Percentiles rank a stretch among this genome's conserved stretches.
Conservation (phyloP, 2,113 vertebrate genomes). For the Thymallus thymallus region DNA sequence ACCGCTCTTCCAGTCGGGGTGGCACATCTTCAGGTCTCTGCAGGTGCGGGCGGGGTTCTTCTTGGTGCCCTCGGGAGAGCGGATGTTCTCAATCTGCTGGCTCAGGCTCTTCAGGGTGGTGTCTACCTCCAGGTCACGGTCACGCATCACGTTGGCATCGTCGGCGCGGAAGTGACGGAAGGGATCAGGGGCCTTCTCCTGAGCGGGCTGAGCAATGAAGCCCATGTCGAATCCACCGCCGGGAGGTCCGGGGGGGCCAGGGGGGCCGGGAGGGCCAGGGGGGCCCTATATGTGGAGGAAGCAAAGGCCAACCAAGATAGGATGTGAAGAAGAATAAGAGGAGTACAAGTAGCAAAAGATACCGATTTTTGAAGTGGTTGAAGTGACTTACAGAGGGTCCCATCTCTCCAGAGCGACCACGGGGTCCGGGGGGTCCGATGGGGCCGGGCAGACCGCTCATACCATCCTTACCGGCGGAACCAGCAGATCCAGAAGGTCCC, state of each 20-base stretch:
- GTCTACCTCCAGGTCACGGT: conserved; percentile 96
- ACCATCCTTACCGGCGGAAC: conserved; percentile 91
- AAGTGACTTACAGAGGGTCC: conserved; percentile 85
- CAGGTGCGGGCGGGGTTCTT: conserved; percentile 98
- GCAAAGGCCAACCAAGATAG: background rate
- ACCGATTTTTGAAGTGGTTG: too few relatives aligned
- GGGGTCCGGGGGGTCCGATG: conserved; percentile 92
- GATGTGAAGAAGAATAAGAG: background rate
- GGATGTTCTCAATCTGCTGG: conserved; percentile 98
- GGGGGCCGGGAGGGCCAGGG: conserved; percentile 85
- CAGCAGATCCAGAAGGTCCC: conserved; percentile 88
- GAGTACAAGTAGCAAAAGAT: background rate
- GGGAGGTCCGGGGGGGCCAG: conserved; percentile 89
- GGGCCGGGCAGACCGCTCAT: conserved; percentile 91
- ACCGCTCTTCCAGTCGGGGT: conserved; percentile 98
- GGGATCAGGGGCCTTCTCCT: conserved; percentile 90
- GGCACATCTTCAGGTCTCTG: conserved; percentile 99
- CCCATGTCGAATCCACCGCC: conserved; percentile 92
- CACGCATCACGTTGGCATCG: conserved; percentile 92
- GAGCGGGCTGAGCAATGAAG: conserved; percentile 89
- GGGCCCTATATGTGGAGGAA: conserved; percentile 78
- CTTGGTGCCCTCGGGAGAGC: conserved; percentile 93
- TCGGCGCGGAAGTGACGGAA: conserved; percentile 90
- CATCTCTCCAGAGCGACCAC: conserved; percentile 91
- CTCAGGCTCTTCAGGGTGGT: conserved; percentile 97